Conservation (phyloP, 2,888 invertebrate genomes). For the Scelioninae gen. 1 region DNA sequence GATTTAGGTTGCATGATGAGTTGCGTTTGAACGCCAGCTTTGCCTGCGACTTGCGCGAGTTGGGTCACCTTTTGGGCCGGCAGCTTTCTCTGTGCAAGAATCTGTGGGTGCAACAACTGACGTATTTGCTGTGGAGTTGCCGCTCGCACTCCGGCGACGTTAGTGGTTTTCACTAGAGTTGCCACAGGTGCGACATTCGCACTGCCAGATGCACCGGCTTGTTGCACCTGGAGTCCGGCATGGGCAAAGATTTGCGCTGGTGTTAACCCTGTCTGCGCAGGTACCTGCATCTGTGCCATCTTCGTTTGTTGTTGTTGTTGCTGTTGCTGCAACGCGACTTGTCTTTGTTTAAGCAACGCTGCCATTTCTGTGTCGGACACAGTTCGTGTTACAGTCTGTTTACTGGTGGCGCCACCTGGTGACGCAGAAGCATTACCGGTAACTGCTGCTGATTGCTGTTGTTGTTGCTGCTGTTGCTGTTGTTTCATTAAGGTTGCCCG, state of each 20-base stretch:
- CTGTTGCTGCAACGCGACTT: constrained; percentile 82
- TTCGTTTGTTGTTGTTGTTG: constrained; percentile 81
- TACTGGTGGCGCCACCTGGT: constrained; percentile 79
- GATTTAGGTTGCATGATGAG: constrained; percentile 89
- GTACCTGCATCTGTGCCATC: constrained; percentile 83
- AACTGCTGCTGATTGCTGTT: constrained; percentile 62
- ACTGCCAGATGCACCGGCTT: constrained; percentile 84
- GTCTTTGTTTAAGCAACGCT: constrained; percentile 86
- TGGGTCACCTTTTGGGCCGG: constrained; percentile 87
- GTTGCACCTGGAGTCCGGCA: constrained; percentile 85
- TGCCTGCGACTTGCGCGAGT: constrained; percentile 85
- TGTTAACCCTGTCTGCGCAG: constrained; percentile 80
- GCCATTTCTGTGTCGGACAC: constrained; percentile 87
- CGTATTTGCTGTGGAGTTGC: constrained; percentile 88
- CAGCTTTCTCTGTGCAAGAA: constrained; percentile 86
- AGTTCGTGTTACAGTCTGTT: constrained; percentile 85
- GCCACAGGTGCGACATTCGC: constrained; percentile 85
- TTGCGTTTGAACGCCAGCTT: constrained; percentile 87
- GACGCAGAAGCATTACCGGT: constrained; percentile 71
- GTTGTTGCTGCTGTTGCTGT: constrained; percentile 32
- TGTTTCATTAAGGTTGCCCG: constrained; percentile 81
- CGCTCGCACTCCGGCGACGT: constrained; percentile 85
- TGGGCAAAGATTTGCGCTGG: constrained; percentile 87
- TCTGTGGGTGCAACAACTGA: constrained; percentile 87
- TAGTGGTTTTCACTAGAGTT: constrained; percentile 87